Percentiles rank a stretch among this genome's conserved stretches.
These are phyloP conservation scores for Aphelenchoides avenae DNA, from an alignment of 1,140 invertebrate species.

Conservation along the genomic window DNA sequence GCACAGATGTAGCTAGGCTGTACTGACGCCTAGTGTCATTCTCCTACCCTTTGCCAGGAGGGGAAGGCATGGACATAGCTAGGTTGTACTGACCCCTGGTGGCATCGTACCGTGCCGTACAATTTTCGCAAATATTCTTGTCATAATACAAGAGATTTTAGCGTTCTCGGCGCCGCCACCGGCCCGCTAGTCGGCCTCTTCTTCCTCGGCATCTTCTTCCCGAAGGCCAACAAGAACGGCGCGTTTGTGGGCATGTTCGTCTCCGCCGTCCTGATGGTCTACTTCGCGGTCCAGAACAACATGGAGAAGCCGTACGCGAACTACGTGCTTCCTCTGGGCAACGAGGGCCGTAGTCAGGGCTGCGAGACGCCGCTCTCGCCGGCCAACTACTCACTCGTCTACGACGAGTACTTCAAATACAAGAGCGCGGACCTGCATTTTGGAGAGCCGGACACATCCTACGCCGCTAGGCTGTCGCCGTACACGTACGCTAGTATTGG, in stretches of 20 bases:
- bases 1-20: too few species aligned
- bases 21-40: too few species aligned
- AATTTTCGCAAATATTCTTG: too few species aligned
- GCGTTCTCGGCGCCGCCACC: slow-evolving; percentile 23
- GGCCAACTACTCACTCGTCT: slow-evolving; percentile 1
- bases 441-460: slow-evolving; percentile 11
- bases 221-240: slow-evolving; percentile 33
- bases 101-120: too few species aligned
- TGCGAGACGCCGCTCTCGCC: slow-evolving; percentile 6
- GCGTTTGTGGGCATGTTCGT: slow-evolving; percentile 32
- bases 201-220: slow-evolving; percentile 45
- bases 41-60: too few species aligned
- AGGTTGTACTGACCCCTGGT: too few species aligned
- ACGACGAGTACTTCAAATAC: slow-evolving; percentile 14
- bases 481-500: slow-evolving; percentile 25
- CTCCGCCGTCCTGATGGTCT: slow-evolving; percentile 22
- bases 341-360: slow-evolving; percentile 4
- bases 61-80: too few species aligned
- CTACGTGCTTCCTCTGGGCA: slow-evolving; percentile 24
- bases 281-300: slow-evolving; percentile 20
- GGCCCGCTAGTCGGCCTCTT: slow-evolving; percentile 39
- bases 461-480: slow-evolving; percentile 28
- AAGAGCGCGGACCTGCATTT: slow-evolving; percentile 32
- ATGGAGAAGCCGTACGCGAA: slow-evolving; percentile 30
- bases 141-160: too few species aligned